A percentile compares a stretch with the other conserved stretches of the same genome.
Evolutionary conservation across 2,888 invertebrate genomes (phyloP).

Genomic region (Volucella bombylans): DNA sequence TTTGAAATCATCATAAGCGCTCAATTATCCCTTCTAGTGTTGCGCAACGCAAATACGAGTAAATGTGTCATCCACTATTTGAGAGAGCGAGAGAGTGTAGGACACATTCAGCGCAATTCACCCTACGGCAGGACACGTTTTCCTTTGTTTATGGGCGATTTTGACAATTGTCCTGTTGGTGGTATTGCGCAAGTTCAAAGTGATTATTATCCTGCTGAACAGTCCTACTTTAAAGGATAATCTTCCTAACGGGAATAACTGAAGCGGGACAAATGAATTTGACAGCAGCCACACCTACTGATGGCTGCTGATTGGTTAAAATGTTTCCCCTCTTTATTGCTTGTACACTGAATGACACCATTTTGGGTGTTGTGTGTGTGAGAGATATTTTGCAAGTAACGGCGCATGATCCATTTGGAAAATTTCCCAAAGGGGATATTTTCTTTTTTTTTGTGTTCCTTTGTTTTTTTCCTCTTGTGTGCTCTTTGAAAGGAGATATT

Average conservation of each 20-base stretch:
- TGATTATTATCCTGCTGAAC: slow-evolving; percentile 77
- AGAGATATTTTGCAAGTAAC: slow-evolving; percentile 9
- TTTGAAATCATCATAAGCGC: slow-evolving; percentile 64
- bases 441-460: not conserved
- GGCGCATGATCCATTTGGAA: slow-evolving; percentile 52
- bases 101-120: slow-evolving; percentile 74
- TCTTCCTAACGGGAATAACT: slow-evolving; percentile 66
- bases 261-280: slow-evolving; percentile 76
- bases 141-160: slow-evolving; percentile 41
- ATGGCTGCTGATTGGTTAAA: slow-evolving; percentile 77
- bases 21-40: slow-evolving; percentile 68
- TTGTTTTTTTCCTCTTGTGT: slow-evolving; percentile 19
- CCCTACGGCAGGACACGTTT: slow-evolving; percentile 66
- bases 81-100: slow-evolving; percentile 41
- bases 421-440: slow-evolving; percentile 68
- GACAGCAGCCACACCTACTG: slow-evolving; percentile 78
- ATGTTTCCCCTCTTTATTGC: slow-evolving; percentile 75
- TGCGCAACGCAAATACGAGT: slow-evolving; percentile 54
- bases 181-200: slow-evolving; percentile 78
- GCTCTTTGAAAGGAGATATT: not conserved
- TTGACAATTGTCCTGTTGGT: slow-evolving; percentile 71
- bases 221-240: slow-evolving; percentile 74
- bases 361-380: slow-evolving; percentile 74
- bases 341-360: slow-evolving; percentile 76
- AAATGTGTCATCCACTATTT: slow-evolving; percentile 19